Conservation (phyloP, 1,140 invertebrate species). For the Nasonia longicornis region DNA sequence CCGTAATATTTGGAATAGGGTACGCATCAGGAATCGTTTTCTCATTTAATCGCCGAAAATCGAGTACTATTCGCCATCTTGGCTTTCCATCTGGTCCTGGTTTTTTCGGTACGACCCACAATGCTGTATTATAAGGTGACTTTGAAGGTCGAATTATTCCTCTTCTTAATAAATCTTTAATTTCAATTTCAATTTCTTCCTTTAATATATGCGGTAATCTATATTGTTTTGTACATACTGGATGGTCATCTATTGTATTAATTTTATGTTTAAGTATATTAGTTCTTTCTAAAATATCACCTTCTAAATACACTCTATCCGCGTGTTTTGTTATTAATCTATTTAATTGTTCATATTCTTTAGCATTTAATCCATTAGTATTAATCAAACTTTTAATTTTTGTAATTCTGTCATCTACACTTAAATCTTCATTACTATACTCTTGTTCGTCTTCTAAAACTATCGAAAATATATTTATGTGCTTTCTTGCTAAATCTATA, state of each 20-base stretch:
- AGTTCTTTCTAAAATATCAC: neutral
- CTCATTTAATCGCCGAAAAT: slow-evolving; percentile 62
- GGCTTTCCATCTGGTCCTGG: slow-evolving; percentile 49
- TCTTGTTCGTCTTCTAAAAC: neutral
- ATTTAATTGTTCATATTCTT: neutral
- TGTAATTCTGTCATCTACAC: neutral
- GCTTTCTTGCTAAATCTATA: no score
- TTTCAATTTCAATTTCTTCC: neutral
- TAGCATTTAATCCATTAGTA: no score
- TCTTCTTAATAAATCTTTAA: neutral
- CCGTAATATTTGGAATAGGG: slow-evolving; percentile 70
- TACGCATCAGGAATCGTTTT: slow-evolving; percentile 66
- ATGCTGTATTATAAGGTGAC: neutral
- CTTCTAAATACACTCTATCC: neutral
- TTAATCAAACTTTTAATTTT: neutral
- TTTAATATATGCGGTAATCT: neutral
- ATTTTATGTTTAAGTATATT: neutral
- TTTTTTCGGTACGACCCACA: slow-evolving; percentile 52
- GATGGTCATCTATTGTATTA: neutral
- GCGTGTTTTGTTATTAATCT: neutral
- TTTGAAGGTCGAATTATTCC: no score
- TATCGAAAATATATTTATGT: neutral
- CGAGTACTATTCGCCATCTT: slow-evolving; percentile 52
- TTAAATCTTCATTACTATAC: neutral
- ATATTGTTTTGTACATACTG: neutral